Percentiles rank a stretch among this genome's conserved stretches.
Evolutionary conservation across 2,888 invertebrate species (phyloP).

Genomic region (Smittia sp.): DNA sequence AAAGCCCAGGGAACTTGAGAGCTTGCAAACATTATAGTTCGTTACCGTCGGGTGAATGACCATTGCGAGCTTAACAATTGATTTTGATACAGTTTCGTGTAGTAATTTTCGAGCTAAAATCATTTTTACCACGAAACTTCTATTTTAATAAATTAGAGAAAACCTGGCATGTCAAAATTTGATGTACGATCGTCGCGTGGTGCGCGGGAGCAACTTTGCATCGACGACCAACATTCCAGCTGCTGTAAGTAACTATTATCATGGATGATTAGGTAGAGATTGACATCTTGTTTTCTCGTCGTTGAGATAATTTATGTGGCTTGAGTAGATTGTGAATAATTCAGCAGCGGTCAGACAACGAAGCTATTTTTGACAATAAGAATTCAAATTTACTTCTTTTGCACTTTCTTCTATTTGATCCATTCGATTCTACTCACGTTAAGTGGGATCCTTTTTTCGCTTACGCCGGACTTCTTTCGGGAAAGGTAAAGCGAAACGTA

Average conservation of each 20-base stretch:
- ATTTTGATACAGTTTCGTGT: too few species aligned
- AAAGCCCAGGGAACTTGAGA: background rate
- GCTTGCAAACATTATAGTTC: too few species aligned
- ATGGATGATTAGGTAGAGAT: too few species aligned
- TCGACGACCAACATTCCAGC: constrained; percentile 53
- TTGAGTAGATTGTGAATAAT: background rate
- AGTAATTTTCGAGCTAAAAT: too few species aligned
- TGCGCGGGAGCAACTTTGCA: constrained; percentile 75
- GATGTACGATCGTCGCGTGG: constrained; percentile 85
- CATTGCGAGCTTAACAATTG: too few species aligned
- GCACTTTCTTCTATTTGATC: constrained; percentile 28
- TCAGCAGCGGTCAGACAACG: background rate
- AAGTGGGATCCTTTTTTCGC: constrained; percentile 59
- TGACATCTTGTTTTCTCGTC: too few species aligned
- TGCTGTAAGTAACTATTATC: constrained; percentile 45
- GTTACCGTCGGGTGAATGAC: too few species aligned
- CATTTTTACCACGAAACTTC: too few species aligned
- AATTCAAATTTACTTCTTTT: constrained; percentile 39
- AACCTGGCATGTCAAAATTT: constrained; percentile 68
- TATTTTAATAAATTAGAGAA: too few species aligned
- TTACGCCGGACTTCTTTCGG: constrained; percentile 54
- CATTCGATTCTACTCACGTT: constrained; percentile 39
- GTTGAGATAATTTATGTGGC: background rate
- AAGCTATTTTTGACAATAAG: background rate
- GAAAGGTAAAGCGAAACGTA: constrained; percentile 45